These are phyloP conservation scores for Catocala nupta DNA, from an alignment of 2,888 invertebrate genomes.

Conservation along the genomic window DNA sequence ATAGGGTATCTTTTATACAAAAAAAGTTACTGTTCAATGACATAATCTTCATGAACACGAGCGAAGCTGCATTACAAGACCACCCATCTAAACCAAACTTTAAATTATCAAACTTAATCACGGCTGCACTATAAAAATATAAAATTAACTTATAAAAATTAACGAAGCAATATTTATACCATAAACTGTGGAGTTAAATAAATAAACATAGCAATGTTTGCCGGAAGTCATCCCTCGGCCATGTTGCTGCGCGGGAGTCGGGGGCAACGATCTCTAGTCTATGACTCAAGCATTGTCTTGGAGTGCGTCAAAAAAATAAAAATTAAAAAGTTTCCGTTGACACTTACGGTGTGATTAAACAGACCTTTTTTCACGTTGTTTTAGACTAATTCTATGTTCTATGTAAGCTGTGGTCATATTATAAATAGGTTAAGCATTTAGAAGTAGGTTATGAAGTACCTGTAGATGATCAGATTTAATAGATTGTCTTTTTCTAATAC, in stretches of 20 bases:
- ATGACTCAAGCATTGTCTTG: slow-evolving; percentile 71
- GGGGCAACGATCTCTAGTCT: slow-evolving; percentile 71
- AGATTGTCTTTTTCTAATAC: no score
- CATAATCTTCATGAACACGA: no score
- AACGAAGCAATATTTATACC: slow-evolving; percentile 22
- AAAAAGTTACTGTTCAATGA: no score
- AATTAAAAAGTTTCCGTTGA: slow-evolving; percentile 33
- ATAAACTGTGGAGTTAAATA: slow-evolving; percentile 50
- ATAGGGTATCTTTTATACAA: no score
- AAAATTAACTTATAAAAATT: slow-evolving; percentile 29
- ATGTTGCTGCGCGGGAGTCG: slow-evolving; percentile 75
- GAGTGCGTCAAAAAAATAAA: slow-evolving; percentile 35
- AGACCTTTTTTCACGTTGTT: not conserved
- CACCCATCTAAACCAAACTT: not conserved
- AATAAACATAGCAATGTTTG: slow-evolving; percentile 51
- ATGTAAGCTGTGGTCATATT: no score
- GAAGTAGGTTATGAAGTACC: no score
- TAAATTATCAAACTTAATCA: slow-evolving; percentile 1
- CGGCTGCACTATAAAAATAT: slow-evolving; percentile 21
- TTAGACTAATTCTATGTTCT: not conserved
- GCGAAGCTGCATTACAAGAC: not conserved
- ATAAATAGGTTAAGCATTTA: no score
- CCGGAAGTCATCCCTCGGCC: slow-evolving; percentile 60
- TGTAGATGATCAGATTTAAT: no score
- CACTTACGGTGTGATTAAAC: slow-evolving; percentile 1